phyloP scores from a whole-genome alignment of 2,888 invertebrate genomes.

The Dorcus parallelipipedus region DNA sequence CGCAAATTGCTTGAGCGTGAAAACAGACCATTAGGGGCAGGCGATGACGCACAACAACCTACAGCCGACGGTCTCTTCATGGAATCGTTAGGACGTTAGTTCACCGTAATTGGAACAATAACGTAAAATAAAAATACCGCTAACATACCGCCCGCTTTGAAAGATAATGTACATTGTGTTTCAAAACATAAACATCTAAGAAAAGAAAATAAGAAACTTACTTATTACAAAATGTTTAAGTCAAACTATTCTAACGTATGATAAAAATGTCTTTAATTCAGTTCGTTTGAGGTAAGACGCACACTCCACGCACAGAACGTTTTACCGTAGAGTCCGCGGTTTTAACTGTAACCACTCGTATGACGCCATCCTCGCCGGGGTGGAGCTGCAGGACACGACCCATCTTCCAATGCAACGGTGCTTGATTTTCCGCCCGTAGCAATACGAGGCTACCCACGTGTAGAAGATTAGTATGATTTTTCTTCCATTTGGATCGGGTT shows the following conservation, averaged over 20 bases:
- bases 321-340: neutral
- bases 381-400: neutral
- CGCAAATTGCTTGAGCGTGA: no score
- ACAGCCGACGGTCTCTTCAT: no score
- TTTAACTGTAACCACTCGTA: conserved; percentile 2
- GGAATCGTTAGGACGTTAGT: no score
- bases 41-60: no score
- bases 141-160: conserved; percentile 7
- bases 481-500: conserved; percentile 18
- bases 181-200: neutral
- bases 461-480: neutral
- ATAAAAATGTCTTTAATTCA: neutral
- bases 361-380: conserved; percentile 1
- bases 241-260: neutral
- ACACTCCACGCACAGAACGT: neutral
- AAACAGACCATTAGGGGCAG: no score
- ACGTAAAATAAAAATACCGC: neutral
- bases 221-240: neutral
- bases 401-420: conserved; percentile 1
- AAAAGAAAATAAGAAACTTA: conserved; percentile 1
- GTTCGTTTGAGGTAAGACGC: neutral
- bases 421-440: neutral
- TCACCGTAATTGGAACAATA: no score
- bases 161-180: neutral
- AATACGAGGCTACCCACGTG: neutral